Conservation (phyloP, 2,113 vertebrate species). For the Eira barbara region DNA sequence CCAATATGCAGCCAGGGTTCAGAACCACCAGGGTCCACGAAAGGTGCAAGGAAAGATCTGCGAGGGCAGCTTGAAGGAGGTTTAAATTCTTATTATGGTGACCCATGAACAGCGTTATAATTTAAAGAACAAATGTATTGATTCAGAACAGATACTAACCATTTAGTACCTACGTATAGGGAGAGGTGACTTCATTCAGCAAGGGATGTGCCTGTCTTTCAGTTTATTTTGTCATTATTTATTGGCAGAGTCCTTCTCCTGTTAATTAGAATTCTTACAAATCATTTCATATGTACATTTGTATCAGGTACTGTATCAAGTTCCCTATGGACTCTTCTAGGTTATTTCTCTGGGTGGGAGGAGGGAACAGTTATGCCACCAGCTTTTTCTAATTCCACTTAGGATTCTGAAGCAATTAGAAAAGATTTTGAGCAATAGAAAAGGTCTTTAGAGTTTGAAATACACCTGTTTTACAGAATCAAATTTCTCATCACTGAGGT, state of each 20-base stretch:
- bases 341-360: conserved; percentile 38
- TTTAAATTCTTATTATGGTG: not conserved
- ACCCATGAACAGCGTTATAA: not conserved
- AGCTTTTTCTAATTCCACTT: conserved; percentile 57
- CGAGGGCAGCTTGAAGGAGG: not conserved
- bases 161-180: not conserved
- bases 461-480: conserved; percentile 67
- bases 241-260: not conserved
- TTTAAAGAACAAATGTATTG: not conserved
- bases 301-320: not conserved
- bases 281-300: not conserved
- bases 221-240: not conserved
- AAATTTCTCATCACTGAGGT: conserved; percentile 58
- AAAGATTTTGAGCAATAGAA: conserved; percentile 49
- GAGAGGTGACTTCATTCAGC: not conserved
- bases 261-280: not conserved
- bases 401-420: conserved; percentile 71
- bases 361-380: not conserved
- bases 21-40: not conserved
- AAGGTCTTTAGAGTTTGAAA: conserved; percentile 52
- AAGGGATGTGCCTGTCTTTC: not conserved
- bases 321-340: not conserved
- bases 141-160: not conserved
- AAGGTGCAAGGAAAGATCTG: not conserved
- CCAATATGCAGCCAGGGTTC: not conserved